A percentile compares a stretch with the other conserved stretches of the same genome.
Evolutionary conservation across 2,797 vertebrate genomes (phyloP).

Genomic region (Xyrichtys novacula): DNA sequence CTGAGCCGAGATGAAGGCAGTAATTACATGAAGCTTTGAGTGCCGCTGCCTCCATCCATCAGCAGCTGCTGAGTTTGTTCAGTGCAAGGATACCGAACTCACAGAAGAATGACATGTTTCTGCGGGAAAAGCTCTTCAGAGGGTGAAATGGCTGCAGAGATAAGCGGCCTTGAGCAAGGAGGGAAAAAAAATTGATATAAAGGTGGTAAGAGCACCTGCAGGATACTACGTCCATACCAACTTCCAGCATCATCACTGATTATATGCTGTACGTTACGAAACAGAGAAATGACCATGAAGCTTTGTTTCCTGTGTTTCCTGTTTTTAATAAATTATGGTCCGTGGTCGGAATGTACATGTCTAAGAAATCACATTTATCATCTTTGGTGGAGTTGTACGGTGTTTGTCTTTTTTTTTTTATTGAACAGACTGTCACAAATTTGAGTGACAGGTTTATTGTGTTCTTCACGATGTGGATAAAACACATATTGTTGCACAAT

Average conservation of each 20-base stretch:
- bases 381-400: too few relatives aligned
- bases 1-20: slow-evolving; percentile 33
- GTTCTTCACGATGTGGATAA: too few relatives aligned
- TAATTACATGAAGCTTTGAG: slow-evolving; percentile 36
- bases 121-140: neutral
- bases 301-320: too few relatives aligned
- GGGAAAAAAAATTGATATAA: neutral
- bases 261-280: neutral
- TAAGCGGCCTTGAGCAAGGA: neutral
- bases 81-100: neutral
- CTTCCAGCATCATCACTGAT: neutral
- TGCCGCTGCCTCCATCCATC: neutral
- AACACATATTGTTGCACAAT: too few relatives aligned
- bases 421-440: too few relatives aligned
- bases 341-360: too few relatives aligned
- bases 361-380: too few relatives aligned
- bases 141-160: neutral
- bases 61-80: neutral
- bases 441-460: too few relatives aligned
- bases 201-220: slow-evolving; percentile 16
- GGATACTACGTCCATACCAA: neutral
- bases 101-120: neutral
- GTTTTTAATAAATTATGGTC: neutral
- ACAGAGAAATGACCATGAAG: neutral
- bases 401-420: too few relatives aligned